Evolutionary conservation across 2,888 invertebrate genomes (phyloP).

Genomic region (Leptinotarsa tumamoca): DNA sequence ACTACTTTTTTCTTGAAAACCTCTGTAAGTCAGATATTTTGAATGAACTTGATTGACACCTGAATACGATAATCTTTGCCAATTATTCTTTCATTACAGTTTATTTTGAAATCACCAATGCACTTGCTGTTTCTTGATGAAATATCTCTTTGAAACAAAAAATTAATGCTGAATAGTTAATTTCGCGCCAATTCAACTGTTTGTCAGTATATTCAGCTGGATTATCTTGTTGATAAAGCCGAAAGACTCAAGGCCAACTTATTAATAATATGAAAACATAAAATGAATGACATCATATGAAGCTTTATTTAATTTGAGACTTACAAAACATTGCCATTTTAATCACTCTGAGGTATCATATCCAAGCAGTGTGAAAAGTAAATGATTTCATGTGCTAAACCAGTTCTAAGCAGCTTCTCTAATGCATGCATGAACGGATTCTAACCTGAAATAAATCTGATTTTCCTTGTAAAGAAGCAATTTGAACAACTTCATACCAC

Average conservation of each 20-base stretch:
- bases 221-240: not conserved
- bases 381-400: slow-evolving; percentile 5
- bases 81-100: no score
- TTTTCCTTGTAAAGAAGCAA: not conserved
- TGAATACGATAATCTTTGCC: no score
- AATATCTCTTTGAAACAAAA: not conserved
- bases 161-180: not conserved
- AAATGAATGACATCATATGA: slow-evolving; percentile 5
- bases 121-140: not conserved
- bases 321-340: slow-evolving; percentile 1
- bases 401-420: slow-evolving; percentile 1
- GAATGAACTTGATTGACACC: no score
- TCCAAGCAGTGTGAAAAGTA: not conserved
- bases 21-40: no score
- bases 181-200: not conserved
- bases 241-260: not conserved
- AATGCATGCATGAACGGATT: not conserved
- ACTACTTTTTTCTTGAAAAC: no score
- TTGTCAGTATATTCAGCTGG: slow-evolving; percentile 3
- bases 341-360: not conserved
- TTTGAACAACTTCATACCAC: no score
- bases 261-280: not conserved
- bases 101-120: not conserved
- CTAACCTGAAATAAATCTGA: not conserved
- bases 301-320: slow-evolving; percentile 2